Conservation (phyloP, 1,140 invertebrate species). For the Tribolium castaneum region DNA sequence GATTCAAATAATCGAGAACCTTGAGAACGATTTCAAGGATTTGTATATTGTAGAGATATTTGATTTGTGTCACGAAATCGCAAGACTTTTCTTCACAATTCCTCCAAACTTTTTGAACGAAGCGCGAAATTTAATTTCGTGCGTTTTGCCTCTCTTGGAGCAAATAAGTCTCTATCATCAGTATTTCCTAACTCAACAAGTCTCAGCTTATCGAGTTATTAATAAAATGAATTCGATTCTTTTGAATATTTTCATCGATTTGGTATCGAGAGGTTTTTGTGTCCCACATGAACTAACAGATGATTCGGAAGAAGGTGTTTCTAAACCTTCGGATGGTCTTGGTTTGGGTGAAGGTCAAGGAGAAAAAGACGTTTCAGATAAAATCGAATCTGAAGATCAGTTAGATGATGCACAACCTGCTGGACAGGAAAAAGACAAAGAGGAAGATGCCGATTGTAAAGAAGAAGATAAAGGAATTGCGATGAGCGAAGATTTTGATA, state of each 20-base stretch:
- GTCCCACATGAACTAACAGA: conserved; percentile 84
- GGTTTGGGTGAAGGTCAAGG: conserved; percentile 95
- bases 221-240: conserved; percentile 88
- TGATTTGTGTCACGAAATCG: conserved; percentile 43
- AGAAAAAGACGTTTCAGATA: conserved; percentile 93
- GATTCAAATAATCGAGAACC: conserved; percentile 70
- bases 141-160: conserved; percentile 76
- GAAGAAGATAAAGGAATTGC: conserved; percentile 95
- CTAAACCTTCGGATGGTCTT: conserved; percentile 75
- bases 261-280: conserved; percentile 93
- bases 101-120: conserved; percentile 29
- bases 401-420: conserved; percentile 87
- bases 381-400: conserved; percentile 93
- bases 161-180: conserved; percentile 81
- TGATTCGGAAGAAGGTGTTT: conserved; percentile 72
- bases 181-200: conserved; percentile 81
- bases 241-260: conserved; percentile 85
- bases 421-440: conserved; percentile 76
- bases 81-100: conserved; percentile 36
- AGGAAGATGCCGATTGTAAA: conserved; percentile 83
- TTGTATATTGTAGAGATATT: conserved; percentile 67
- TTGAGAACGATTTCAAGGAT: conserved; percentile 69
- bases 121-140: conserved; percentile 53
- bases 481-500: conserved; percentile 94
- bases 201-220: conserved; percentile 79